Conservation (phyloP, 2,113 vertebrate species). For the Podilymbus podiceps region DNA sequence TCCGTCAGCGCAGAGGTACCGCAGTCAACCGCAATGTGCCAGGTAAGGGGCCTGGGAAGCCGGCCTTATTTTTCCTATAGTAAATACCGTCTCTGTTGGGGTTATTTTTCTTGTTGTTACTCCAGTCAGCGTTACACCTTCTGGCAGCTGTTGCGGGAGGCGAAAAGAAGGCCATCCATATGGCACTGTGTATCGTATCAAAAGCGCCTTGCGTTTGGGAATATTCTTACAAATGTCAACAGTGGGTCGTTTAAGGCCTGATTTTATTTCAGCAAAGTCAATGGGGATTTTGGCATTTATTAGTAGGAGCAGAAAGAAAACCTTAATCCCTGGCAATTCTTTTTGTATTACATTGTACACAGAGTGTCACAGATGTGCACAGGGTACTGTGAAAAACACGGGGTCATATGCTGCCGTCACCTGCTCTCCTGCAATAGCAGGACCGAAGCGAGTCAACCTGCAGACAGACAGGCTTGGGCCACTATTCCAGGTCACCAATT, state of each 20-base stretch:
- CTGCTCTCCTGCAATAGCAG: background rate
- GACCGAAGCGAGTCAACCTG: background rate
- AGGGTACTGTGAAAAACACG: background rate
- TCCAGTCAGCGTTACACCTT: background rate
- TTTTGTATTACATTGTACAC: background rate
- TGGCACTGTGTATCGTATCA: accelerated
- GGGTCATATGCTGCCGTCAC: background rate
- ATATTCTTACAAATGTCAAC: background rate
- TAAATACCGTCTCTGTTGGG: background rate
- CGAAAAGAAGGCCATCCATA: background rate
- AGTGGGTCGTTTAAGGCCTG: conserved; percentile 17
- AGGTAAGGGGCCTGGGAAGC: background rate
- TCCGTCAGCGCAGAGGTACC: accelerated
- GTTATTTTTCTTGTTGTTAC: background rate
- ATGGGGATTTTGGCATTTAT: background rate
- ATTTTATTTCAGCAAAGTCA: background rate
- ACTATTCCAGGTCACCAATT: background rate
- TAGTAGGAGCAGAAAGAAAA: conserved; percentile 19
- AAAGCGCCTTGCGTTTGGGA: accelerated
- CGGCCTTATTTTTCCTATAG: background rate
- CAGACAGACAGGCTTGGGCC: background rate
- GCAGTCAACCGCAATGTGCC: background rate
- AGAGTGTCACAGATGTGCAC: background rate
- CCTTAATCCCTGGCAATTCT: conserved; percentile 26
- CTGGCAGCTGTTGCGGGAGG: conserved; percentile 22